These are phyloP conservation scores for Syngnathus scovelli DNA, from an alignment of 2,113 vertebrate species.

Conservation along the genomic window DNA sequence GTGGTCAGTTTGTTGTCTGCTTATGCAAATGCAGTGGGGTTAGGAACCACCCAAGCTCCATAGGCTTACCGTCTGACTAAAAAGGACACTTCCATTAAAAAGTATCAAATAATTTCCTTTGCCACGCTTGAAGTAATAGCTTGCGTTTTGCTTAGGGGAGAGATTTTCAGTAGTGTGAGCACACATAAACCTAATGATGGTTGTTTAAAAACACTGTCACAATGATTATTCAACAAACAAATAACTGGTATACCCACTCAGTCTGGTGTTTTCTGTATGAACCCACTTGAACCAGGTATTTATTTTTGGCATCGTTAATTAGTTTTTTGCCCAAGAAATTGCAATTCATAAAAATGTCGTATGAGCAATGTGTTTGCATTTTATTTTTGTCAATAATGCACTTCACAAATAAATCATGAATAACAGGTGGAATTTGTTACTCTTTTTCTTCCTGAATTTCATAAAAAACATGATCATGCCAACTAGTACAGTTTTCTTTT, in stretches of 20 bases:
- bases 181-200: background rate
- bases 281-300: constrained; percentile 22
- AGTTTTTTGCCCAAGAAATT: background rate
- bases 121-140: background rate
- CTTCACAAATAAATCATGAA: constrained; percentile 55
- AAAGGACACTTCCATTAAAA: background rate
- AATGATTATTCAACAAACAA: background rate
- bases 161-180: background rate
- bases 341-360: constrained; percentile 6
- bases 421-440: background rate
- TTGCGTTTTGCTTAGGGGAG: background rate
- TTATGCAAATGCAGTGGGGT: constrained; percentile 85
- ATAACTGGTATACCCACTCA: background rate
- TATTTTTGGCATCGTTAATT: constrained; percentile 3
- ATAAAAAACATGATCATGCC: too few relatives aligned
- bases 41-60: constrained; percentile 83
- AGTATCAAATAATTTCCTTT: background rate
- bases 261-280: background rate
- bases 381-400: constrained; percentile 37
- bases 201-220: constrained; percentile 24
- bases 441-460: background rate
- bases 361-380: constrained; percentile 29
- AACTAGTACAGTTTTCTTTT: background rate
- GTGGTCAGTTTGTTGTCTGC: constrained; percentile 85
- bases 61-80: constrained; percentile 26